These are phyloP conservation scores for Pocota personata DNA, from an alignment of 2,888 invertebrate genomes.

Conservation along the genomic window DNA sequence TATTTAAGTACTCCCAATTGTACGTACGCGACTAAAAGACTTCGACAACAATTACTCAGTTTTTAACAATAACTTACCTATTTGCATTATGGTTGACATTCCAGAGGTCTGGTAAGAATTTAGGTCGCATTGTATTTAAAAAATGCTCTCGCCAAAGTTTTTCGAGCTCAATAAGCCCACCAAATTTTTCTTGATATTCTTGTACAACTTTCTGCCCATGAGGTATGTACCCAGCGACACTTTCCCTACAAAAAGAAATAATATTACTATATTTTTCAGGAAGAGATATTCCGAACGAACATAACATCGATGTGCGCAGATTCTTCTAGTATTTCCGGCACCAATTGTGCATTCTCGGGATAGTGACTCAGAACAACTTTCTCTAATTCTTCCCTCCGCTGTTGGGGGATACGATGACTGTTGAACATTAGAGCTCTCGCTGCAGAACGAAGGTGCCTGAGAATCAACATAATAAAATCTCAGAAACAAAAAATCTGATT, in stretches of 20 bases:
- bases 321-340: conserved; percentile 83
- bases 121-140: conserved; percentile 88
- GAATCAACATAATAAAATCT: background rate
- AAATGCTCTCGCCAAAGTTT: conserved; percentile 91
- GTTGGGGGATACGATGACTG: conserved; percentile 84
- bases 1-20: too few species aligned
- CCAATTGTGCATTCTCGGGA: conserved; percentile 82
- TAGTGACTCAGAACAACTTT: conserved; percentile 84
- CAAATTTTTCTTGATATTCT: conserved; percentile 83
- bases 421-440: conserved; percentile 84
- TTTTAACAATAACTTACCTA: conserved; percentile 83
- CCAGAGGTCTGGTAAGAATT: conserved; percentile 89
- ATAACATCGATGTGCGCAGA: conserved; percentile 83
- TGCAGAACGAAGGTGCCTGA: conserved; percentile 85
- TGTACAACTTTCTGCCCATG: conserved; percentile 86
- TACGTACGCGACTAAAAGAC: too few species aligned
- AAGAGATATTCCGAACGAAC: conserved; percentile 82
- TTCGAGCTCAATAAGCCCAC: conserved; percentile 88
- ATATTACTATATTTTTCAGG: background rate
- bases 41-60: too few species aligned
- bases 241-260: conserved; percentile 79
- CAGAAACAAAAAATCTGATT: background rate
- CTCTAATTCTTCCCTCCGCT: conserved; percentile 83
- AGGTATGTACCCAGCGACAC: conserved; percentile 83
- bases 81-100: conserved; percentile 89